phyloP scores from a whole-genome alignment of 2,113 vertebrate species.

The Macaca fascicularis region DNA sequence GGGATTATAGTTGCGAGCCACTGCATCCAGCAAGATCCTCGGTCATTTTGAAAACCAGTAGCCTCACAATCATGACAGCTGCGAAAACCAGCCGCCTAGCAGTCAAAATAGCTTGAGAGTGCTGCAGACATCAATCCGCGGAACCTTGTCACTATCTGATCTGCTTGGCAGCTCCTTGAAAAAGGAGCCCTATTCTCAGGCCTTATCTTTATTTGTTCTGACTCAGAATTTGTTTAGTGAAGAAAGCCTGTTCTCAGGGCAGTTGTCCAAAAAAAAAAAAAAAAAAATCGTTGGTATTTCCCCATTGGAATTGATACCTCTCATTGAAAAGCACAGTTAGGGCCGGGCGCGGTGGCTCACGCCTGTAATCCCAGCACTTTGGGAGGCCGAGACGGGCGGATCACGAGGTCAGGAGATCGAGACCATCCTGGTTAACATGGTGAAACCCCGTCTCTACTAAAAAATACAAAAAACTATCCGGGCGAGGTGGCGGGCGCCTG shows the following conservation, averaged over 20 bases:
- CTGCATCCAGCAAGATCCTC: not conserved
- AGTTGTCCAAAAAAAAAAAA: not conserved
- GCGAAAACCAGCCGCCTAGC: not conserved
- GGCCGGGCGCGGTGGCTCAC: accelerated
- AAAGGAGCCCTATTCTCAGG: not conserved
- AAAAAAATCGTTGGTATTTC: no score
- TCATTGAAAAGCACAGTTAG: not conserved
- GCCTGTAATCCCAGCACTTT: no score
- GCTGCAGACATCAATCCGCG: not conserved
- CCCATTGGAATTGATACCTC: no score
- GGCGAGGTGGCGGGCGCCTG: no score
- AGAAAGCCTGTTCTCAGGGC: not conserved
- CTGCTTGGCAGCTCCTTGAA: not conserved
- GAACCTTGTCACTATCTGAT: not conserved
- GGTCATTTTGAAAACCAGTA: not conserved
- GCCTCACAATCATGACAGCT: not conserved
- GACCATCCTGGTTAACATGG: no score
- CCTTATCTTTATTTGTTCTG: not conserved
- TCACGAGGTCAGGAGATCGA: no score
- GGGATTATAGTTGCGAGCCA: no score
- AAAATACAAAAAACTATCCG: no score
- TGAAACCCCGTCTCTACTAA: no score
- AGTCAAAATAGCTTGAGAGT: not conserved
- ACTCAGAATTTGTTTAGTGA: not conserved
- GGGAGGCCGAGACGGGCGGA: no score